Percentiles rank a stretch among this genome's conserved stretches.
Evolutionary conservation across 2,113 vertebrate genomes (phyloP).

Genomic region (Myrmecobius fasciatus): DNA sequence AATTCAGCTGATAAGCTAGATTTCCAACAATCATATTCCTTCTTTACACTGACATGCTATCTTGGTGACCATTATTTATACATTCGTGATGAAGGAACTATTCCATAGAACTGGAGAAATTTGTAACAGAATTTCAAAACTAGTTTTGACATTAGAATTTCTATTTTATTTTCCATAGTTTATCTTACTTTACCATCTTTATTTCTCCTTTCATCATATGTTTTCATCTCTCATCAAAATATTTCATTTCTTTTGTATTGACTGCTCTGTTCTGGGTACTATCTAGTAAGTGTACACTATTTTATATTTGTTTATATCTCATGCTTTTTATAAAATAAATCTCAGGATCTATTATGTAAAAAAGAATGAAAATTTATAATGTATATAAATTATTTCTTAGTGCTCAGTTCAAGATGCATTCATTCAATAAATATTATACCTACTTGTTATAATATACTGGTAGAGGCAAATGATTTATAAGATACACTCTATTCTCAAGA

Average conservation of each 20-base stretch:
- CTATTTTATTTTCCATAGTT: background rate
- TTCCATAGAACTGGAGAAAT: background rate
- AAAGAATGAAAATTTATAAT: background rate
- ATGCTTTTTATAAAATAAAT: too few species aligned
- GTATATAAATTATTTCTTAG: background rate
- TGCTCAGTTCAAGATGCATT: background rate
- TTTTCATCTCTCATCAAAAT: background rate
- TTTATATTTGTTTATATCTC: too few species aligned
- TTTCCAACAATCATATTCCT: background rate
- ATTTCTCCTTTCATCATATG: background rate
- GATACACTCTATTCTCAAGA: too few species aligned
- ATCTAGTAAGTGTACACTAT: background rate
- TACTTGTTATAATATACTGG: background rate
- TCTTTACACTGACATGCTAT: background rate
- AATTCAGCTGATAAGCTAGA: background rate
- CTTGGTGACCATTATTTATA: background rate
- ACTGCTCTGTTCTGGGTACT: background rate
- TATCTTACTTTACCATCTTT: background rate
- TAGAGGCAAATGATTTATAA: background rate
- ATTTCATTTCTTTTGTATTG: background rate
- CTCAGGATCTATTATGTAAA: too few species aligned
- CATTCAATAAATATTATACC: background rate
- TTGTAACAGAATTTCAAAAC: background rate
- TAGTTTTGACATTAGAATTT: background rate
- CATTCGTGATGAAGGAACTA: background rate